Percentiles rank a stretch among this genome's conserved stretches.
phyloP scores from a whole-genome alignment of 2,888 invertebrate genomes.

The Linhomoeus sp. region DNA sequence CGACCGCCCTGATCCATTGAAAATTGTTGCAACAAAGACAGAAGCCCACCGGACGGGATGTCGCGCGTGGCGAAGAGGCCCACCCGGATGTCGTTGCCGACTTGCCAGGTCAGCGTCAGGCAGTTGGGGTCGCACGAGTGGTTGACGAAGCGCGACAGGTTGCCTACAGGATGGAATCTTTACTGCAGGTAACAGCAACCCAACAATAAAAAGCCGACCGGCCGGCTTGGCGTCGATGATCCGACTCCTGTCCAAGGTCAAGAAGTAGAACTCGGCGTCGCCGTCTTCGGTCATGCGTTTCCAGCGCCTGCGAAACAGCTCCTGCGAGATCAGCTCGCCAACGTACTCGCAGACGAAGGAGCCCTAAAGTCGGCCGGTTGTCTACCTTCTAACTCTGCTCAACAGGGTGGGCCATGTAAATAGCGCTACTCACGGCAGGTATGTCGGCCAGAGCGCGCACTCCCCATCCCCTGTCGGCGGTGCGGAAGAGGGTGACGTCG shows the following conservation, averaged over 20 bases:
- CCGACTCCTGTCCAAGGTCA: conserved; percentile 62
- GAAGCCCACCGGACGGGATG: conserved; percentile 42
- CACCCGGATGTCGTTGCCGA: conserved; percentile 67
- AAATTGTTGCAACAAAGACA: neutral
- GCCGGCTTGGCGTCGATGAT: conserved; percentile 55
- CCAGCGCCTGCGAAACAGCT: conserved; percentile 61
- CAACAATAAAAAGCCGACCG: neutral
- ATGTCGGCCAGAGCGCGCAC: conserved; percentile 52
- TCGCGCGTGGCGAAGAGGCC: conserved; percentile 65
- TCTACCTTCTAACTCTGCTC: too few relatives aligned
- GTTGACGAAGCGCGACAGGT: conserved; percentile 49
- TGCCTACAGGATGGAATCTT: neutral
- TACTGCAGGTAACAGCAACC: neutral
- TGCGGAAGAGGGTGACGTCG: conserved; percentile 42
- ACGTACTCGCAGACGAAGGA: conserved; percentile 86
- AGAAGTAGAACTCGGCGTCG: conserved; percentile 66
- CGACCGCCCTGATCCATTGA: neutral
- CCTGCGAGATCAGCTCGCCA: conserved; percentile 75
- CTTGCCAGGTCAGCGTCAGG: conserved; percentile 86
- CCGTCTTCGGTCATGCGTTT: conserved; percentile 55
- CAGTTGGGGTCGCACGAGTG: conserved; percentile 89
- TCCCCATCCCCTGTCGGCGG: conserved; percentile 65
- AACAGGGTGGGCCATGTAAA: too few relatives aligned
- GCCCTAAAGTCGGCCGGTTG: conserved; percentile 33
- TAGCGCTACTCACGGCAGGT: conserved; percentile 37